These are phyloP conservation scores for Bradypodion ventrale DNA, from an alignment of 2,797 vertebrate genomes.

Conservation along the genomic window DNA sequence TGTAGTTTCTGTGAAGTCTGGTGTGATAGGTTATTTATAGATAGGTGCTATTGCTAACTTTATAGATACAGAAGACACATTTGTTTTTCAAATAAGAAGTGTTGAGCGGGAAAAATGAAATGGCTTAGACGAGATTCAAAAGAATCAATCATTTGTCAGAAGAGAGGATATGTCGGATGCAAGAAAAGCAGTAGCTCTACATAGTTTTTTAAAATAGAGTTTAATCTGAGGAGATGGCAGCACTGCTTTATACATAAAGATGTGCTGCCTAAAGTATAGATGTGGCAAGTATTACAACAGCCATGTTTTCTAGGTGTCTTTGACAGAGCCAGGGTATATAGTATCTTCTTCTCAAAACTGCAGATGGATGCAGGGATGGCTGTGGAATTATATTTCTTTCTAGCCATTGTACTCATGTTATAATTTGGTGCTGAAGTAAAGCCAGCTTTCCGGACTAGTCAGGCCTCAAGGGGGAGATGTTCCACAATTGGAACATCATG, in stretches of 20 bases:
- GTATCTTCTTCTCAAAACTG: neutral
- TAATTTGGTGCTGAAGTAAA: too few species aligned
- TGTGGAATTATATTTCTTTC: neutral
- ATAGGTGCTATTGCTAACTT: neutral
- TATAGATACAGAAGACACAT: neutral
- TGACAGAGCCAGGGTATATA: neutral
- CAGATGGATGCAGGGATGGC: neutral
- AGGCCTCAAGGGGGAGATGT: too few species aligned
- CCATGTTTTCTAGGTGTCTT: neutral
- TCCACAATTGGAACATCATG: too few species aligned
- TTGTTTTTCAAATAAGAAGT: neutral
- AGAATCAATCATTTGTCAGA: too few species aligned
- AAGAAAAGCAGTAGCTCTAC: neutral
- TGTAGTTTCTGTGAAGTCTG: neutral
- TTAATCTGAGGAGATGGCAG: neutral
- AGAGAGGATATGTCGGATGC: neutral
- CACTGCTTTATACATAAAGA: neutral
- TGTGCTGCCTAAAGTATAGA: neutral
- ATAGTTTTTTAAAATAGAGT: neutral
- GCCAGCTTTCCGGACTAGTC: too few species aligned
- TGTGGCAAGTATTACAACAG: neutral
- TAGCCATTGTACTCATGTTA: neutral
- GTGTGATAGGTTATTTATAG: neutral
- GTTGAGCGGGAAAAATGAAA: neutral
- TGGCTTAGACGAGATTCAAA: too few species aligned